These are phyloP conservation scores for Eumeta japonica DNA, from an alignment of 1,140 invertebrate species.

Conservation along the genomic window DNA sequence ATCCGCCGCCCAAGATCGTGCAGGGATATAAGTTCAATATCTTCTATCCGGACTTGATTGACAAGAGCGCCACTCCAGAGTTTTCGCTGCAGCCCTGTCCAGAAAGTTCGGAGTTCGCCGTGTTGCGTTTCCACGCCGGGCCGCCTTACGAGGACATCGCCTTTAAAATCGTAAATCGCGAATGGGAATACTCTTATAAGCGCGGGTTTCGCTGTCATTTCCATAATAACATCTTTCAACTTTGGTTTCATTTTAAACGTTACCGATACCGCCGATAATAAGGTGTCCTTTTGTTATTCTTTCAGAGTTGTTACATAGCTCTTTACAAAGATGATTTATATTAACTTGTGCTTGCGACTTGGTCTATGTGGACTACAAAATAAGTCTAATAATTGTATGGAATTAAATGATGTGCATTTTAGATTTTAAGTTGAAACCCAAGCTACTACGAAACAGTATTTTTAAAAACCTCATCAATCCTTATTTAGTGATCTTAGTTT, in stretches of 20 bases:
- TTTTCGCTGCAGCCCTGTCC: conserved; percentile 87
- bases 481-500: too few relatives aligned
- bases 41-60: conserved; percentile 98
- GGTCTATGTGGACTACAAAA: too few relatives aligned
- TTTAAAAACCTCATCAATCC: too few relatives aligned
- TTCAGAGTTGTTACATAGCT: too few relatives aligned
- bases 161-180: conserved; percentile 98
- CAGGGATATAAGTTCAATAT: conserved; percentile 99
- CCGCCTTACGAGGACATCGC: conserved; percentile 99
- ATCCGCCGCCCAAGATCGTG: conserved; percentile 99
- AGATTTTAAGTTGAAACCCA: too few relatives aligned
- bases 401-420: too few relatives aligned
- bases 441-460: too few relatives aligned
- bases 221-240: conserved; percentile 98
- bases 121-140: conserved; percentile 92
- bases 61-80: conserved; percentile 90
- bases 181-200: conserved; percentile 99
- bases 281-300: too few relatives aligned
- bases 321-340: background rate
- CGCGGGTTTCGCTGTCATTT: conserved; percentile 97
- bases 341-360: too few relatives aligned
- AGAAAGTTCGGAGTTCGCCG: conserved; percentile 94
- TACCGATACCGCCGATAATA: conserved; percentile 92
- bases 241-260: conserved; percentile 99
- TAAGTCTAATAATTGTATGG: too few relatives aligned